Base-by-base conservation (phyloP, 2,888 invertebrate genomes). In the Hanleya hanleyi region DNA sequence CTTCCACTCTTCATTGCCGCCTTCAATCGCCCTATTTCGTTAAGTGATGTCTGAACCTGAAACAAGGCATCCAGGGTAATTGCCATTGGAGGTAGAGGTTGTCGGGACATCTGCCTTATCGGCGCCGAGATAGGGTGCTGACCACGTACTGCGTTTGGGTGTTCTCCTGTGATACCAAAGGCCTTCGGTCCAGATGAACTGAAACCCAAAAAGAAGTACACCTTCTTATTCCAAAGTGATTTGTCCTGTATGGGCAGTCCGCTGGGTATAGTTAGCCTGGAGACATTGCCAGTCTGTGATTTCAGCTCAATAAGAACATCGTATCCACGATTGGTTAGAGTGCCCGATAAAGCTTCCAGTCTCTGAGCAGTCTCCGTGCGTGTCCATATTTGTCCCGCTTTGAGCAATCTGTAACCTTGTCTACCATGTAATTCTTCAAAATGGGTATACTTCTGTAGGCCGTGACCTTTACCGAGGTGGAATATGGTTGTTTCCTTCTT, bases 151-250 rank as follows among this genome's bases (percentile, higher is more conserved):
- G n/a, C n/a, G n/a, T n/a, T n/a, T n/a, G 77, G 77, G 67, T 78
- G 73, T n/a, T 77, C 69, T 18, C 51, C 15, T 32, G 74, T 67
- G n/a, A 82, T 77, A 49, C 79, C 79, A 65, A 74, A 84, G 15
- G 84, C 84, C 61, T 76, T 80, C 12, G 83, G 83, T 37, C 83
- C 83, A 32, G 72, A 77, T 79, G 81, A 84, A 50, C 80, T 78
- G 69, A 84, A 83, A 9, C 84, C 84, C 37, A 84, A 51, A 64
- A 81, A 79, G 75, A 84, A 83, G 61, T 71, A 80, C n/a, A 84
- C 83, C 7, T 51, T 76, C 64, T 82, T 84, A 57, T 83, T 76
- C 81, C 81, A 82, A 73, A 79, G 66, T 22, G 57, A 69, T 29
- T 67, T 73, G 33, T 77, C 67, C 15, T 74, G 68, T 35, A 83